Percentiles rank a stretch among this genome's conserved stretches.
Evolutionary conservation across 2,888 invertebrate species (phyloP).

Genomic region (Drosophila melanosoma): DNA sequence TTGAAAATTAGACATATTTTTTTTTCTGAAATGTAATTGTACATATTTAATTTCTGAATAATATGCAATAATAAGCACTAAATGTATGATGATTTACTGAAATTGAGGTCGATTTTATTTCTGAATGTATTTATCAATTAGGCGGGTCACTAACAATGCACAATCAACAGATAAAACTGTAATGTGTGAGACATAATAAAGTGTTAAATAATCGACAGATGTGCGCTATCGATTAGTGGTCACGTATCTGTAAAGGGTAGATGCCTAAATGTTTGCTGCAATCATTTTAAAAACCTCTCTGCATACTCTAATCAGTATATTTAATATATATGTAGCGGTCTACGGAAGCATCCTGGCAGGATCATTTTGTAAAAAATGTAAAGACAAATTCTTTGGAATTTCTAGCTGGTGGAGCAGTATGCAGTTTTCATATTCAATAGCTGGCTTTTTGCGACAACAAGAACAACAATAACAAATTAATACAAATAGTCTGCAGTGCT

Average conservation of each 20-base stretch:
- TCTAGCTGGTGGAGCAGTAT: conserved; percentile 12
- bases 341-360: conserved; percentile 2
- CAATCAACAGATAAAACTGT: not conserved
- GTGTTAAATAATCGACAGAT: not conserved
- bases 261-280: not conserved
- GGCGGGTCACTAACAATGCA: not conserved
- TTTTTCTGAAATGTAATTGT: not conserved
- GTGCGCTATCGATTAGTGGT: not conserved
- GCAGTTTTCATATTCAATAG: conserved; percentile 60
- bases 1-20: not conserved
- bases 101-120: not conserved
- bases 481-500: conserved; percentile 78
- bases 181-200: not conserved
- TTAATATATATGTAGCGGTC: conserved; percentile 1
- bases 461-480: conserved; percentile 68
- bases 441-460: conserved; percentile 21
- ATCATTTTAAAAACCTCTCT: conserved; percentile 1
- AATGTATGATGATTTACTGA: not conserved
- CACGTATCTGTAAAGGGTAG: not conserved
- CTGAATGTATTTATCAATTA: not conserved
- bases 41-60: not conserved
- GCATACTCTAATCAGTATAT: conserved; percentile 9
- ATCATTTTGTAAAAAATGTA: conserved; percentile 36
- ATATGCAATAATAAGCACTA: not conserved
- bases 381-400: conserved; percentile 44